Base-by-base conservation (phyloP, 2,888 invertebrate genomes). In the Cryptosula pallasiana region DNA sequence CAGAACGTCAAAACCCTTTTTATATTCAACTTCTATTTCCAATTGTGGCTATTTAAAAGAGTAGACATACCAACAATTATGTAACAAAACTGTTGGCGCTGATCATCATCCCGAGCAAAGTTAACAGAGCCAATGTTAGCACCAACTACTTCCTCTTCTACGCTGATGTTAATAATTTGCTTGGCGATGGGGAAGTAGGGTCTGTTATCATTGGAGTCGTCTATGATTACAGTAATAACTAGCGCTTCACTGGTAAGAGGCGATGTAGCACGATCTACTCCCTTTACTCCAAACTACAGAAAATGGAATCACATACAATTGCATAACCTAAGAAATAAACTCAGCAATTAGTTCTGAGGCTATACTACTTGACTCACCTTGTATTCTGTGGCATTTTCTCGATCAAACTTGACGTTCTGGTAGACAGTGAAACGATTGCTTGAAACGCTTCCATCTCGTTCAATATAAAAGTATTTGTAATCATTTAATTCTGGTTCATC, bases 351-450 rank as follows among this genome's bases (percentile, higher is more conserved):
- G 45, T 45, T 13, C 20, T 45, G 5, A 13, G 5, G 45, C 20
- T 45, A 45, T 45, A 45, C 20, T 20, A 45, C 32, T 13, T 13
- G 3, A 13, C 63, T 63, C 63, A 63, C 63, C 63, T 32, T 63
- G 32, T 63, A 63, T 32, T 63, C 29, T n/a, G 20, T 63, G 5
- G 63, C 27, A 9, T 63, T 63, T 32, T 63, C 63, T 63, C 63
- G 25, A 27, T 63, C 63, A 27, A 63, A 63, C 27, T 16, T 13
- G 34, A 63, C 32, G 32, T 63, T 63, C 27, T 63, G 63, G 25
- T n/a, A 13, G n/a, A 63, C 32, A 5, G 32, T 34, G n/a, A 63
- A 63, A 5, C 9, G 25, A 32, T 63, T 63, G 32, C 32, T 20
- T 5, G 25, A 16, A 3, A 32, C 2, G 13, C 32, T 27, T 45